A percentile compares a stretch with the other conserved stretches of the same genome.
Evolutionary conservation across 2,113 vertebrate species (phyloP).

Genomic region (Thalassarche chlororhynchos): DNA sequence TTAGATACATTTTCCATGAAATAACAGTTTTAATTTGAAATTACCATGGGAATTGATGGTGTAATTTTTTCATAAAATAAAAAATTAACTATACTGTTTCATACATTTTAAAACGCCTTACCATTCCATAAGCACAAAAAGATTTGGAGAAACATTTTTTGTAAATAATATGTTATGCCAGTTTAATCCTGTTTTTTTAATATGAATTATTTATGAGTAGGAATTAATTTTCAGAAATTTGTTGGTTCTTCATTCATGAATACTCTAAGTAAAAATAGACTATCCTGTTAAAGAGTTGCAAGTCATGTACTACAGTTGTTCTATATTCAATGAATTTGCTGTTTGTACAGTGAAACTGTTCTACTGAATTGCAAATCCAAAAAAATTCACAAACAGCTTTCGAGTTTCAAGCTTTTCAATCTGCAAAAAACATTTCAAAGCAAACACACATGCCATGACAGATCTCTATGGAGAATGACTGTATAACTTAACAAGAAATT

Average conservation of each 20-base stretch:
- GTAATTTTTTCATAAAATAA: neutral
- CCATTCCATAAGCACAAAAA: neutral
- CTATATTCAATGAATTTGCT: neutral
- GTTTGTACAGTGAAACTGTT: neutral
- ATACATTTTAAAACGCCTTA: neutral
- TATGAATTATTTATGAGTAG: neutral
- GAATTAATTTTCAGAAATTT: neutral
- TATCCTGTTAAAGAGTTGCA: neutral
- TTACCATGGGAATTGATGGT: neutral
- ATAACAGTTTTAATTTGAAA: constrained; percentile 10
- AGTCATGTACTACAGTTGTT: neutral
- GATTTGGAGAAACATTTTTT: neutral
- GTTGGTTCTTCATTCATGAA: neutral
- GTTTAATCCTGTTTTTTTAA: neutral
- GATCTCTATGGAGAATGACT: neutral
- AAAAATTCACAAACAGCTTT: neutral
- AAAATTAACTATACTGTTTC: neutral
- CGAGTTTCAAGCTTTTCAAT: neutral
- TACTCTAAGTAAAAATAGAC: neutral
- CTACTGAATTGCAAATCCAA: neutral
- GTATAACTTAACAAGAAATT: neutral
- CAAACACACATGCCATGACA: neutral
- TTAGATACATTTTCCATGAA: constrained; percentile 15
- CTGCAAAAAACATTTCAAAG: neutral
- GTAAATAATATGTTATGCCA: neutral